Percentiles rank a stretch among this genome's conserved stretches.
Conservation (phyloP, 2,888 invertebrate species). For the Epinotia ramella region DNA sequence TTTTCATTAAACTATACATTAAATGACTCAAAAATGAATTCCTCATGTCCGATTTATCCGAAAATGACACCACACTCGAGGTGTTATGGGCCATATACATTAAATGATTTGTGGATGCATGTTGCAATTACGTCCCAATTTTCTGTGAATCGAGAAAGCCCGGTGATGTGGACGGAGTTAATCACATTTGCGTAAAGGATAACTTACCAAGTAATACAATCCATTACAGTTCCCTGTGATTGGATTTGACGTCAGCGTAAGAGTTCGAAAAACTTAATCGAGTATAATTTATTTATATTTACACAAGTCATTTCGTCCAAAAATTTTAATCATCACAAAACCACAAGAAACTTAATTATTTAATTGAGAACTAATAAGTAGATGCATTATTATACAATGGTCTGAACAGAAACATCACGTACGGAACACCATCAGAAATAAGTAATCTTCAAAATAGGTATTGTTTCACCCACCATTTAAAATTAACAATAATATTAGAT, state of each 20-base stretch:
- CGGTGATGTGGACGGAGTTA: too few species aligned
- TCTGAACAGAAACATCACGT: conserved; percentile 24
- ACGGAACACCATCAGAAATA: conserved; percentile 34
- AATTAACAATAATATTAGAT: conserved; percentile 47
- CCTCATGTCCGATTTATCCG: too few species aligned
- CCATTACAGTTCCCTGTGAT: background rate
- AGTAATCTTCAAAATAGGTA: conserved; percentile 52
- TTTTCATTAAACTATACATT: too few species aligned
- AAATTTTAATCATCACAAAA: conserved; percentile 67
- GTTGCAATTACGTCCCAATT: too few species aligned
- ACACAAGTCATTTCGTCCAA: conserved; percentile 69
- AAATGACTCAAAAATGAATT: too few species aligned
- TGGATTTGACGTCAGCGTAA: background rate
- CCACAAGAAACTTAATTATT: conserved; percentile 63
- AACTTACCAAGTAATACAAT: background rate
- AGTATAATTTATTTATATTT: background rate
- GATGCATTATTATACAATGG: conserved; percentile 20
- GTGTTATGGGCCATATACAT: too few species aligned
- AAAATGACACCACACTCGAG: too few species aligned
- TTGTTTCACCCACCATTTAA: conserved; percentile 46
- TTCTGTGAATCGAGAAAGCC: too few species aligned
- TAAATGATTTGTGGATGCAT: too few species aligned
- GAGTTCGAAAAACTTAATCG: background rate
- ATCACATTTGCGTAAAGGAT: conserved; percentile 7
- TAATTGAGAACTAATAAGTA: conserved; percentile 59